Base-by-base conservation (phyloP, 2,797 vertebrate species). In the Leptatherina wallacei region DNA sequence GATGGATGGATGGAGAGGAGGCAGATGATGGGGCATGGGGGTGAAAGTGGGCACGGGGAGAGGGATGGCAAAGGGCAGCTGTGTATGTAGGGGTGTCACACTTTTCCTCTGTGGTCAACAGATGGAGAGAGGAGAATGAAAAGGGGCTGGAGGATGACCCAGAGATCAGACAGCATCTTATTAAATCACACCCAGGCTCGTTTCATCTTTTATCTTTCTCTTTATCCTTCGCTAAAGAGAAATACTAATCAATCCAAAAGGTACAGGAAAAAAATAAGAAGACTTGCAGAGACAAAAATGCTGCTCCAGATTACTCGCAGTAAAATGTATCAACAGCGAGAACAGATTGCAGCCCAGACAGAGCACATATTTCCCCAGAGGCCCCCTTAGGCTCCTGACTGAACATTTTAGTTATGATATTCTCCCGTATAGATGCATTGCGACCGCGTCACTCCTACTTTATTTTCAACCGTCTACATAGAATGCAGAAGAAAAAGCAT, bases 41-140 rank as follows among this genome's bases (percentile, higher is more conserved):
- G 69, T 51, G 66, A 51, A 59, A 65, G 61, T 32, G 55, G 72
- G 79, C 52, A 71, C 33, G 38, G 32, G 38, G 73, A 58, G 73
- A 72, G 42, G 36, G 66, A 27, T 68, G 78, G 72, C 59, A 71
- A 77, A 80, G 76, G 73, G 54, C 73, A 78, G 77, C 65, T 73
- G 73, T 69, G 66, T 54, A 14, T 27, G 36, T 24, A 52, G 47
- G n/a, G 65, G 66, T 20, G 40, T 76, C 59, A 40, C 20, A 49
- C 62, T 40, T 60, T n/a, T 73, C 44, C 35, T 57, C 65, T 68
- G 33, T 0, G 49, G 59, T 62, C 58, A 55, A 69, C 86, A 89
- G 85, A 88, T 87, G 88, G 87, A 80, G 71, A 10, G 33, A 49
- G 47, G 24, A 35, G 69, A 80, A 66, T 59, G n/a, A 73, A 40